phyloP scores from a whole-genome alignment of 2,888 invertebrate species.

The Minunthozetes semirufus region DNA sequence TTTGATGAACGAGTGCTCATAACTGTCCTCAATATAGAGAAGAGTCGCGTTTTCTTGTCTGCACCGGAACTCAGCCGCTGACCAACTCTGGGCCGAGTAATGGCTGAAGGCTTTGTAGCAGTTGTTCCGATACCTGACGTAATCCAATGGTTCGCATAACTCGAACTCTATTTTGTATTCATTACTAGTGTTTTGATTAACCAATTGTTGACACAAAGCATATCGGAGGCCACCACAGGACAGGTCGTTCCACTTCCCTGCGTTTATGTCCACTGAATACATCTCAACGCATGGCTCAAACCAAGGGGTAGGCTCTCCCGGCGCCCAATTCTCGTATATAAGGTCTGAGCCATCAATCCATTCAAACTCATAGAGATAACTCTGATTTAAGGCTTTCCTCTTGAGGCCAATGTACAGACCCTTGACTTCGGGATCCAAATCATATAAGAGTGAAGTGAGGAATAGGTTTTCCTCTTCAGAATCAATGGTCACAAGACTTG shows the following conservation, averaged over 20 bases:
- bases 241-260: not conserved
- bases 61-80: not conserved
- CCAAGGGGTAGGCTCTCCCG: not conserved
- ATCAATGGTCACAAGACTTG: not conserved
- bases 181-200: not conserved
- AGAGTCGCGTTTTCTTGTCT: not conserved
- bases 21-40: not conserved
- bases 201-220: not conserved
- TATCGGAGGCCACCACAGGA: not conserved
- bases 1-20: not conserved
- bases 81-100: not conserved
- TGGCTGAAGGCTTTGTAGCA: constrained; percentile 4
- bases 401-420: not conserved
- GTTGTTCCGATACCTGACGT: not conserved
- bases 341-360: not conserved
- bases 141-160: not conserved
- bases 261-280: not conserved
- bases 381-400: not conserved
- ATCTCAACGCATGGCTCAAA: not conserved
- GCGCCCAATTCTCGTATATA: not conserved
- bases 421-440: not conserved
- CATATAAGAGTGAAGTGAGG: not conserved
- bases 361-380: not conserved
- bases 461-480: not conserved
- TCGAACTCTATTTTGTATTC: not conserved